Evolutionary conservation across 2,888 invertebrate genomes (phyloP), one percentile per base, ranked within the genome.

Genomic region (Parapristionchus giblindavisi): DNA sequence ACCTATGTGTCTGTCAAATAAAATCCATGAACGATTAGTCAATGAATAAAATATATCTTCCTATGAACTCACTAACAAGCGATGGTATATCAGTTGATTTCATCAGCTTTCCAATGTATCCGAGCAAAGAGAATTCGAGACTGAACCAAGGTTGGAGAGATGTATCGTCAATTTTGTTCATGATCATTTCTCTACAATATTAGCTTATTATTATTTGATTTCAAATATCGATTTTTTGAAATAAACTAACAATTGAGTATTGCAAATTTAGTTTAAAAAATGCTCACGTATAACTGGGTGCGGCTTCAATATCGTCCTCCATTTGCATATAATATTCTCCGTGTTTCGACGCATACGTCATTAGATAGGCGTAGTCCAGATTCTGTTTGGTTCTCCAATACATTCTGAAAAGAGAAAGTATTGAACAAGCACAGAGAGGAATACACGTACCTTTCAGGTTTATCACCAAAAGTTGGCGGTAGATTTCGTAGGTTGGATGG

Each of bases 21-120:
- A n/a, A n/a, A n/a, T n/a, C n/a, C n/a, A n/a, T n/a, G n/a, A n/a
- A n/a, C n/a, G n/a, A n/a, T n/a, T n/a, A n/a, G 43, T 14, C 43
- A 43, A 43, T 14, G 43, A 43, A 14, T 14, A 8, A 17, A 43
- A 43, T 43, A 43, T 43, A 43, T 43, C 43, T 14, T 32, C 60
- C n/a, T n/a, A n/a, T n/a, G 85, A 97, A 93, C 89, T 95, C 97
- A 81, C 94, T 93, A 52, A 95, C 92, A 78, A 97, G 91, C 90
- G 93, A 92, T 0, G 93, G 93, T 32, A 97, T 90, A 87, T 95
- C 94, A 0, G 93, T 92, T 27, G 94, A 93, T 87, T 93, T 93
- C 89, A 98, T 96, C 91, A 98, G 91, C 91, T 91, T 91, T 2
- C 91, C 95, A 82, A 97, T 97, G 87, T 96, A 97, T 48, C 97